Base-by-base conservation (phyloP, 2,113 vertebrate species). In the Lanius ludovicianus region DNA sequence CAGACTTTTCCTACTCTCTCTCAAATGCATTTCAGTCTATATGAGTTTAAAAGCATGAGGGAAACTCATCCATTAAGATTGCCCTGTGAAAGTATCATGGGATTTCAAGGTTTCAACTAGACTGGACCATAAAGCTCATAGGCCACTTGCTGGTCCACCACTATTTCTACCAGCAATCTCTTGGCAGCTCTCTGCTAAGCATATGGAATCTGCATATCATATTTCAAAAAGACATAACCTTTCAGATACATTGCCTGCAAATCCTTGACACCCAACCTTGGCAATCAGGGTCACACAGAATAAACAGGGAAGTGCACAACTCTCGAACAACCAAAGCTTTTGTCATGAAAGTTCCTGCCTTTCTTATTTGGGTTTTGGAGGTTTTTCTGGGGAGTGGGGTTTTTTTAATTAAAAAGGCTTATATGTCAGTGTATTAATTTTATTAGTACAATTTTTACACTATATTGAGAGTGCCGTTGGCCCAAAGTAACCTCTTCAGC, bases 201-300 rank as follows among this genome's bases (percentile, higher is more conserved):
- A 33, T 33, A 18, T 50, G 41, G 67, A 71, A 80, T 79, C 50
- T 35, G 28, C 22, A 3, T 74, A 71, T 68, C 62, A 1, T 63
- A 47, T 83, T 95, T 93, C 64, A 83, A 83, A 85, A 92, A 42
- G 42, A 75, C 37, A 39, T 79, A 88, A 60, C n/a, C 16, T 82
- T 92, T 96, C 57, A 68, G 37, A 85, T 27, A 24, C 41, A 12
- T 33, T 60, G 62, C 49, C 71, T 83, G 67, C 35, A 95, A 92
- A 80, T 88, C 86, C 44, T 85, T 95, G 39, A 64, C 65, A 69
- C 44, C 28, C 50, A 82, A 35, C 65, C 60, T 42, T 47, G 62
- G 27, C 30, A 47, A 56, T 71, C 33, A 59, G 60, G 70, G 27
- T 88, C 70, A 76, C 16, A 37, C 31, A 42, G 22, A 7, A 91